Evolutionary conservation across 2,888 invertebrate genomes (phyloP).

Genomic region (Heliconius erato): DNA sequence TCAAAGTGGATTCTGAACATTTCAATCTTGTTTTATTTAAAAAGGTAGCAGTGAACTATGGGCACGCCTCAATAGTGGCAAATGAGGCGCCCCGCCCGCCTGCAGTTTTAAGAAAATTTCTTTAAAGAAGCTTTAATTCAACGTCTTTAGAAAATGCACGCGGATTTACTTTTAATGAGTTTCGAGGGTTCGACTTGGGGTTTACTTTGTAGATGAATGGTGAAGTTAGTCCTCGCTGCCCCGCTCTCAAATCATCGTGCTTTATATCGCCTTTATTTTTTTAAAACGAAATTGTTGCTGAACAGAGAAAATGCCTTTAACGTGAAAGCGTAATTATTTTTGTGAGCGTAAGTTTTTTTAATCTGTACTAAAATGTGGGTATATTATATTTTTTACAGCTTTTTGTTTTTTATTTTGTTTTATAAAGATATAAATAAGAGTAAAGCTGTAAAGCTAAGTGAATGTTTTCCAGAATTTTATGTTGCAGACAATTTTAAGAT

Average conservation of each 20-base stretch:
- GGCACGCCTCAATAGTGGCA: slow-evolving; percentile 79
- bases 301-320: slow-evolving; percentile 30
- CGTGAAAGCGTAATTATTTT: slow-evolving; percentile 35
- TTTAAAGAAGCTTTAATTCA: slow-evolving; percentile 80
- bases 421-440: slow-evolving; percentile 32
- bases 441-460: slow-evolving; percentile 25
- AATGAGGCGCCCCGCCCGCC: slow-evolving; percentile 80
- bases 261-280: slow-evolving; percentile 49
- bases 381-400: slow-evolving; percentile 29
- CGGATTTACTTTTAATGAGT: slow-evolving; percentile 86
- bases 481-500: slow-evolving; percentile 71
- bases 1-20: slow-evolving; percentile 64
- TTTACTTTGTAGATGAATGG: slow-evolving; percentile 81
- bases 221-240: slow-evolving; percentile 63
- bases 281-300: slow-evolving; percentile 44
- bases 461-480: slow-evolving; percentile 54
- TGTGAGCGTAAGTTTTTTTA: slow-evolving; percentile 33
- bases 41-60: slow-evolving; percentile 70
- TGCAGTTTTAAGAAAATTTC: slow-evolving; percentile 81
- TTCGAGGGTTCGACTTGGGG: slow-evolving; percentile 79
- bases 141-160: slow-evolving; percentile 83
- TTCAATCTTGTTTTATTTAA: slow-evolving; percentile 73
- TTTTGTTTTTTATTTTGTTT: slow-evolving; percentile 6
- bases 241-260: slow-evolving; percentile 51
- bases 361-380: slow-evolving; percentile 26